These are phyloP conservation scores for Rhogogaster chlorosoma DNA, from an alignment of 2,888 invertebrate species.

Conservation along the genomic window DNA sequence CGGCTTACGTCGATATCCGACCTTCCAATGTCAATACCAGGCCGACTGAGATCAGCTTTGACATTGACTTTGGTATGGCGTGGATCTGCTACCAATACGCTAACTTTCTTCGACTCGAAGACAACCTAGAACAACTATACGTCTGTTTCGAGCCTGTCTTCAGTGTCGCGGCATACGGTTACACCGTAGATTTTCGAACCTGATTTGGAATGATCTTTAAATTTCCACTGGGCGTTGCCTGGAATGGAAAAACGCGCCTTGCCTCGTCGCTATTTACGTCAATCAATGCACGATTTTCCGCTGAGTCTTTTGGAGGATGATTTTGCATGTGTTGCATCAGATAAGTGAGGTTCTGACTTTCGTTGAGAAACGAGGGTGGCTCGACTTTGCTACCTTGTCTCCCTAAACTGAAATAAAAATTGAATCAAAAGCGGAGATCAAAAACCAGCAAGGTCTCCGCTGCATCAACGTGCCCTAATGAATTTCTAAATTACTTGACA, in stretches of 20 bases:
- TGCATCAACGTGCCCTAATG: background rate
- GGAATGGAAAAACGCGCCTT: slow-evolving; percentile 81
- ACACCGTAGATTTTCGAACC: slow-evolving; percentile 74
- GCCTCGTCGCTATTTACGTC: slow-evolving; percentile 59
- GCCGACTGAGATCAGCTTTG: slow-evolving; percentile 68
- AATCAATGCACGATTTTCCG: slow-evolving; percentile 58
- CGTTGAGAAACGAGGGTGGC: slow-evolving; percentile 15
- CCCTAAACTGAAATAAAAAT: slow-evolving; percentile 10
- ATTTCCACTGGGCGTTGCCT: slow-evolving; percentile 85
- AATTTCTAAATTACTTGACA: slow-evolving; percentile 59
- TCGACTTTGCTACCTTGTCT: slow-evolving; percentile 33
- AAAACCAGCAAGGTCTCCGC: background rate
- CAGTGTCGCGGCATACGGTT: background rate
- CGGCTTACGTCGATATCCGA: slow-evolving; percentile 55
- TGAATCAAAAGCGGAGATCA: background rate
- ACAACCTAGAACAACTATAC: slow-evolving; percentile 80
- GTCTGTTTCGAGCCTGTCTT: slow-evolving; percentile 30
- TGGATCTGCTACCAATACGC: slow-evolving; percentile 85
- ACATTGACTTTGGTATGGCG: slow-evolving; percentile 84
- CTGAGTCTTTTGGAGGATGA: slow-evolving; percentile 58
- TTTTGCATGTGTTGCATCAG: slow-evolving; percentile 67
- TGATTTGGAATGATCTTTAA: slow-evolving; percentile 85
- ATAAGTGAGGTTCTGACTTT: slow-evolving; percentile 58
- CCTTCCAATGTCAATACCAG: slow-evolving; percentile 58
- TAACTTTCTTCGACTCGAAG: slow-evolving; percentile 85